Evolutionary conservation across 2,888 invertebrate species (phyloP), one percentile per base, ranked within the genome.

Genomic region (Mesoligia furuncula): DNA sequence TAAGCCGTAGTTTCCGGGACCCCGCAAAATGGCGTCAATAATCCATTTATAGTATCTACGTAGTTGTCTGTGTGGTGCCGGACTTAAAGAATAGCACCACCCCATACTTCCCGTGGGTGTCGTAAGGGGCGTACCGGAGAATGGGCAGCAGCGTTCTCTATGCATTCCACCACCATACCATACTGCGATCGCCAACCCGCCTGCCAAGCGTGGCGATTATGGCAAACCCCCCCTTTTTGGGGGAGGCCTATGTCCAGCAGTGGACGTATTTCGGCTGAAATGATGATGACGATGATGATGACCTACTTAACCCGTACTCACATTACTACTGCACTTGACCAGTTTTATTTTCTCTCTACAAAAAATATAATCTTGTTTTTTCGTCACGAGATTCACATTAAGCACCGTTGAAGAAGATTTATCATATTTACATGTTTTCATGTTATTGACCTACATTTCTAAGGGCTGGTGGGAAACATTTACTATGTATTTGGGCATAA

Each of bases 361-460:
- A 72, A 65, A 80, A 72, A 71, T 64, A 68, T 67, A 42, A 77
- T 78, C 67, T 77, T 69, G 61, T 84, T 81, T 84, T 84, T 77
- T 62, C 62, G 59, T 54, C 54, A 68, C 71, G 24, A 64, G 51
- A 62, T 71, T 66, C 72, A 57, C 74, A 82, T 80, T 72, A 83
- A 77, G 69, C 24, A 48, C 20, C 59, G 48, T 15, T 79, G 81
- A 73, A 51, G 54, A 2, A 72, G 59, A 85, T 83, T 61, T 79
- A 72, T 74, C 51, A 69, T 76, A 79, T 82, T 77, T 69, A 42
- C 64, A 68, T 68, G 77, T 51, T 78, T 69, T 72, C 48, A 27
- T 74, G 57, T 42, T 27, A 74, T 51, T 9, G 68, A 74, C 61
- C 85, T 68, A 81, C 42, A 66, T 81, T 73, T 62, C 5, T 24